These are phyloP conservation scores for Arrhopalites spinosus DNA, from an alignment of 2,888 invertebrate genomes.

Conservation along the genomic window DNA sequence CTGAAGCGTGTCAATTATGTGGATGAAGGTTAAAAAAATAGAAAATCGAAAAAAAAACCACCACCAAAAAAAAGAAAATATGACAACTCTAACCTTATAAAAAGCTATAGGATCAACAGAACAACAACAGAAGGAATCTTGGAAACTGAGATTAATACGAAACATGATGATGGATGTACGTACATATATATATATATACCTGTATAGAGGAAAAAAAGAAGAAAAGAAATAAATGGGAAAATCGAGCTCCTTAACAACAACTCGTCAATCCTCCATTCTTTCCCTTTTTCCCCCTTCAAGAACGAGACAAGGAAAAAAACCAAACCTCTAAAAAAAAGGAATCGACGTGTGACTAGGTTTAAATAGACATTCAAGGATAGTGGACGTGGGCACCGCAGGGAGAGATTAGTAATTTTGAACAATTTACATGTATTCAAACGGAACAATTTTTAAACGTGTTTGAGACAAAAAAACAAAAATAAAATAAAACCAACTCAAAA, in stretches of 20 bases:
- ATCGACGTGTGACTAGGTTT: not conserved
- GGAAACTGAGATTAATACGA: too few relatives aligned
- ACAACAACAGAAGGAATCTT: too few relatives aligned
- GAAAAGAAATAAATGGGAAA: too few relatives aligned
- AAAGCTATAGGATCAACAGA: too few relatives aligned
- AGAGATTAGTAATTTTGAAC: conserved; percentile 28
- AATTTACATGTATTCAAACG: not conserved
- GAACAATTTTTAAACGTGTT: not conserved
- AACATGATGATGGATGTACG: too few relatives aligned
- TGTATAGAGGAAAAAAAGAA: too few relatives aligned
- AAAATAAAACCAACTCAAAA: not conserved
- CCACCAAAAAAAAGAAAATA: not conserved
- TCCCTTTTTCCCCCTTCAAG: too few relatives aligned
- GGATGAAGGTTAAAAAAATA: not conserved
- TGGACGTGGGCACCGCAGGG: conserved; percentile 42
- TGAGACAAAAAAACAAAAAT: too few relatives aligned
- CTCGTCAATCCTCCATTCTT: too few relatives aligned
- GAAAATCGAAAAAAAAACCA: not conserved
- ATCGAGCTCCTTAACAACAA: too few relatives aligned
- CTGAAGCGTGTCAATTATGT: not conserved
- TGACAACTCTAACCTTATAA: not conserved
- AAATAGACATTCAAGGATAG: conserved; percentile 30
- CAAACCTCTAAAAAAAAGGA: not conserved
- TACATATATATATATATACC: too few relatives aligned
- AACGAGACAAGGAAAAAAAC: not conserved